Base-by-base conservation (phyloP, 92 coral and sea anemone genomes). In the Palythoa caribaeorum region DNA sequence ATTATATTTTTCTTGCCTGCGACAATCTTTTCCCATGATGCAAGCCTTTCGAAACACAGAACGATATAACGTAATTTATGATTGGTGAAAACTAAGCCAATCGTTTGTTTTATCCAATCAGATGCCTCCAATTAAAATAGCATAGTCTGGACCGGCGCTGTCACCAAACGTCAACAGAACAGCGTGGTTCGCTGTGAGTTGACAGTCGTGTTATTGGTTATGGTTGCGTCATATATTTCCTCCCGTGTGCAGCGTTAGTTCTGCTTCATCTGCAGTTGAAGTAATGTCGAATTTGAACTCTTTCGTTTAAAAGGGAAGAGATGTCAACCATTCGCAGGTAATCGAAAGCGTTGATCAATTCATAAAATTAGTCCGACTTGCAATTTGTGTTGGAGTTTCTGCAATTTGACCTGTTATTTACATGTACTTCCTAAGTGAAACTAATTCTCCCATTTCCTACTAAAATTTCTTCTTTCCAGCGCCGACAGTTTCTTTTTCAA, bases 301-400 rank as follows among this genome's bases (percentile, higher is more conserved):
- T 47, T 11, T 7, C 44, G 71, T 66, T 38, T 65, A 37, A 78
- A 66, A 19, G 13, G 52, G 51, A 17, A 80, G 86, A 63, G 62
- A 81, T 81, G 86, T 81, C 86, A 65, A 81, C 86, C 44, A 81
- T 81, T 81, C 86, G 86, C 63, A 81, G 86, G 86, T 68, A 81
- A 63, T 44, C 2, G 17, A 35, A 19, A 12, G 47, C 15, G 14
- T 70, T 11, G 28, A 28, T 28, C 28, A 70, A 13, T 14, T 35
- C 44, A 28, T 70, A 47, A 70, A 70, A 70, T 70, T 20, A 37
- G 3, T 11, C 4, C 0, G 28, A 9, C 17, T 63, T 63, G 70
- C 70, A 44, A 44, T 63, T 17, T 9, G 70, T 63, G 3, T 63
- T 63, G 1, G 9, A 63, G 36, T 19, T 7, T 17, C 2, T 1